Base-by-base conservation (phyloP, 1,140 invertebrate species). In the Hestina assimilis region DNA sequence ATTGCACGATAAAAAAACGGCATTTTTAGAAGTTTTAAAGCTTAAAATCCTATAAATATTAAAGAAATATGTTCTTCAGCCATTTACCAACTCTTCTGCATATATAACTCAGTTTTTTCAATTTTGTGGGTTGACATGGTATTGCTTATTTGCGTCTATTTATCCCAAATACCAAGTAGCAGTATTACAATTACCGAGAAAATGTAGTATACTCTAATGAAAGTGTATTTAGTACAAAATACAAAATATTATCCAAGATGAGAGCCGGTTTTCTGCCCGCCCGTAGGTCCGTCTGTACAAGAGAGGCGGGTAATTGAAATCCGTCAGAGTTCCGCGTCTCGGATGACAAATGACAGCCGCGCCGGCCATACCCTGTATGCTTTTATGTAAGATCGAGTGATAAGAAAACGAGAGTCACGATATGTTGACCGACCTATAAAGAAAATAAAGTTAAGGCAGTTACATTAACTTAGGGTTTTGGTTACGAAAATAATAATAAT, bases 301-400 rank as follows among this genome's bases (percentile, higher is more conserved):
- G 35, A 54, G 45, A 51, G 51, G 23, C 14, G 43, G 31, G 43
- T 60, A 60, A 60, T 60, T 54, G 58, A 46, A 54, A 60, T 59
- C 48, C 50, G 57, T 47, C 57, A 46, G 46, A 51, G 48, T 41
- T 46, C 28, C 19, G 26, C 35, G 33, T 31, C 51, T 45, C 20
- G 42, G 58, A 54, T 60, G 58, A 60, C 58, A 60, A 60, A 60
- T 48, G 50, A 54, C 43, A 33, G 33, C 11, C 28, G 17, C 17
- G 38, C 29, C 12, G 35, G 42, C 43, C 41, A 52, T 26, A n/a
- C 58, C 20, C 20, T 52, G 29, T 60, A 40, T 46, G 31, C 47
- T 46, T 48, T 48, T 48, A 41, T 59, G 40, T 59, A 20, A 31
- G 35, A 20, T 17, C 29, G 15, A 45, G 28, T 50, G 35, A 58